Evolutionary conservation across 30 jellyfish, hydroid and myxozoan genomes (phyloP), one percentile per base, ranked within the genome.

Genomic region (Euphysa ruthae): DNA sequence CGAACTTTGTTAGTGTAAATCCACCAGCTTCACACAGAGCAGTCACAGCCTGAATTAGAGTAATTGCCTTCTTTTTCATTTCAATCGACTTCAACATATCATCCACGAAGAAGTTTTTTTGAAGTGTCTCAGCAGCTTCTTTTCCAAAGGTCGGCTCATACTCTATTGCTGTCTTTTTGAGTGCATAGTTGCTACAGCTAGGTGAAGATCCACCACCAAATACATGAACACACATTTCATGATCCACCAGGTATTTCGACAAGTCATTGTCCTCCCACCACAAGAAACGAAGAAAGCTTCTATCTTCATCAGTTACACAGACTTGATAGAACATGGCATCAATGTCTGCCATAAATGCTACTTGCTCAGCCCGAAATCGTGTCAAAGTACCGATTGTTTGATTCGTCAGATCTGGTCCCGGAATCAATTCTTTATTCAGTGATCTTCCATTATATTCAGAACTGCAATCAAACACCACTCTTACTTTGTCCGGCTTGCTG

Each of bases 371-470:
- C n/a, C n/a, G n/a, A n/a, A n/a, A n/a, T n/a, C n/a, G n/a, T n/a
- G 29, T 5, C 74, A 70, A 25, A 32, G 51, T 42, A 3, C 82
- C 70, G 32, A n/a, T 32, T 42, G 55, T 34, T 22, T 65, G 49
- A 46, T 70, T 70, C 61, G 58, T 32, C 31, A 70, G 32, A 55
- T 70, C 58, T 54, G 78, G 86, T 44, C 81, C 86, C 28, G 57
- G 57, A 75, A 35, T 4, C 66, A 62, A 55, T 50, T n/a, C n/a
- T n/a, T n/a, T n/a, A n/a, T n/a, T n/a, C n/a, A n/a, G n/a, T n/a
- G n/a, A n/a, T n/a, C n/a, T 52, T 33, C 90, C 90, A 44, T 64
- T 30, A 74, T 55, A 75, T 65, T 75, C 51, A n/a, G 74, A 78
- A 16, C 79, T 69, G 46, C 85, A 72, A 51, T 72, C 85, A 49